A percentile compares a stretch with the other conserved stretches of the same genome.
phyloP scores from a whole-genome alignment of 2,888 invertebrate species.

The Trissolcus japonicus region DNA sequence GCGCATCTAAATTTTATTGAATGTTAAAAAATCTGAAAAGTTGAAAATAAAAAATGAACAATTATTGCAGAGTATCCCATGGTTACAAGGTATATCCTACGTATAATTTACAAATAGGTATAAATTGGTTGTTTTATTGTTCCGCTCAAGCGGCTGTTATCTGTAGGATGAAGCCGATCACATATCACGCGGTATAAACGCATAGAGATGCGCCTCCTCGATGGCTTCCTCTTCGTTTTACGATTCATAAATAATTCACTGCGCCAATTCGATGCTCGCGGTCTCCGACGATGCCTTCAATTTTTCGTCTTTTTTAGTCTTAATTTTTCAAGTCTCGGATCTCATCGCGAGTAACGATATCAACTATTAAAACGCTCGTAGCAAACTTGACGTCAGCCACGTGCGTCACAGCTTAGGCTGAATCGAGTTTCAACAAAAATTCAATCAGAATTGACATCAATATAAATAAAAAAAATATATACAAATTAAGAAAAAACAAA shows the following conservation, averaged over 20 bases:
- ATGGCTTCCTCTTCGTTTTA: conserved; percentile 25
- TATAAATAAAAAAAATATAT: too few species aligned
- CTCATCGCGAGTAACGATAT: conserved; percentile 16
- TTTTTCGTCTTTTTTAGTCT: conserved; percentile 8
- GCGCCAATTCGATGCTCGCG: neutral
- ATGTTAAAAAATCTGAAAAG: too few species aligned
- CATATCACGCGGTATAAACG: conserved; percentile 34
- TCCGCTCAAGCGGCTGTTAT: conserved; percentile 3
- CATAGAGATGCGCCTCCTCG: conserved; percentile 8
- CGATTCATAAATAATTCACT: conserved; percentile 27
- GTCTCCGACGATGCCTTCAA: neutral
- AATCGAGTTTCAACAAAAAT: too few species aligned
- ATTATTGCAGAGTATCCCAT: too few species aligned
- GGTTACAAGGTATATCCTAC: too few species aligned
- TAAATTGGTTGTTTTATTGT: too few species aligned
- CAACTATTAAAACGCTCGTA: conserved; percentile 18
- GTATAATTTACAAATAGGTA: too few species aligned
- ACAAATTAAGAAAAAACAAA: too few species aligned
- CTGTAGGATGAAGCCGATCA: conserved; percentile 24
- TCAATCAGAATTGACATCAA: too few species aligned
- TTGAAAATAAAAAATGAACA: too few species aligned
- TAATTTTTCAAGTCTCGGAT: conserved; percentile 3
- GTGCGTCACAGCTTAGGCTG: neutral
- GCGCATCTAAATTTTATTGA: too few species aligned
- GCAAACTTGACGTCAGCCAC: conserved; percentile 12